Percentiles rank a stretch among this genome's conserved stretches.
Conservation (phyloP, 1,140 invertebrate species). For the Trissolcus basalis region DNA sequence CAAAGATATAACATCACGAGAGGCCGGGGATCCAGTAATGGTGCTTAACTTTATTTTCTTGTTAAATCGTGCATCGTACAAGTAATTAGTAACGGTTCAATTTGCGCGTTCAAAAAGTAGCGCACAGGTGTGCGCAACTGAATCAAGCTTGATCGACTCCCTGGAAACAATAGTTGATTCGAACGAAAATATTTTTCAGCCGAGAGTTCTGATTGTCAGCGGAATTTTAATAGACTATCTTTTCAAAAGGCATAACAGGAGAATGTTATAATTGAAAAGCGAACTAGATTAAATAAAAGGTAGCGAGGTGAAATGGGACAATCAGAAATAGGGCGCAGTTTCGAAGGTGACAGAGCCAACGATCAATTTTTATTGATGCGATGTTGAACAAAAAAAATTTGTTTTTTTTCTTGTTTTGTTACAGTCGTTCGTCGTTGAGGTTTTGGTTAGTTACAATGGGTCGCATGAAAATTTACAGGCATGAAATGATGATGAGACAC, state of each 20-base stretch:
- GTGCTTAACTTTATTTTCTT: no score
- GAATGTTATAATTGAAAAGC: conserved; percentile 44
- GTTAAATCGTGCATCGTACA: conserved; percentile 3
- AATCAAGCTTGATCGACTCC: conserved; percentile 32
- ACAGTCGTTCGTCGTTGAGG: no score
- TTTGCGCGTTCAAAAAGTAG: conserved; percentile 7
- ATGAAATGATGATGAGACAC: no score
- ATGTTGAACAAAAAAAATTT: conserved; percentile 13
- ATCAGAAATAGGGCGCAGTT: conserved; percentile 32
- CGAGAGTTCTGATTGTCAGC: conserved; percentile 16
- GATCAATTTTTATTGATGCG: conserved; percentile 42
- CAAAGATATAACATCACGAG: no score
- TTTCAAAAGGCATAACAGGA: conserved; percentile 31
- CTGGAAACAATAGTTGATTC: conserved; percentile 10
- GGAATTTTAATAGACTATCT: conserved; percentile 45
- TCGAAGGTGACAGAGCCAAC: conserved; percentile 18
- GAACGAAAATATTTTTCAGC: conserved; percentile 31
- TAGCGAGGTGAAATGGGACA: conserved; percentile 23
- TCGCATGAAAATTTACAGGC: no score
- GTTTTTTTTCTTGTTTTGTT: conserved; percentile 17
- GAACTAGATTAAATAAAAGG: conserved; percentile 37
- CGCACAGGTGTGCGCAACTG: neutral
- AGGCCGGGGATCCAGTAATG: no score
- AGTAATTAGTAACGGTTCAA: conserved; percentile 1
- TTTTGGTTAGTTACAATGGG: no score